Percentiles rank a stretch among this genome's conserved stretches.
Evolutionary conservation across 2,888 invertebrate species (phyloP).

Genomic region (Agelastica alni): DNA sequence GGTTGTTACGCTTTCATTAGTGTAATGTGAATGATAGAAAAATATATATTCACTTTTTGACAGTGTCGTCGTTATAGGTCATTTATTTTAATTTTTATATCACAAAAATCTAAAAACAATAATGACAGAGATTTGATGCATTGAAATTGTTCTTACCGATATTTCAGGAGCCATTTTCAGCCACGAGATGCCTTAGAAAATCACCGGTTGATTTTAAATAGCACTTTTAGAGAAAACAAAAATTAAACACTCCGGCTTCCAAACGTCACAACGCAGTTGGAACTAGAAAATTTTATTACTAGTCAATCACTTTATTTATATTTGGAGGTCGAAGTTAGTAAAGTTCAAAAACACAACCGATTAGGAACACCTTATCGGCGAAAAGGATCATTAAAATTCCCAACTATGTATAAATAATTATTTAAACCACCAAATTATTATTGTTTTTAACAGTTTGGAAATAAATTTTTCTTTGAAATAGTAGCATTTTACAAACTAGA

Average conservation of each 20-base stretch:
- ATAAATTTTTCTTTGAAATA: too few relatives aligned
- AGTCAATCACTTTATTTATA: neutral
- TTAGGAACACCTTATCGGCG: constrained; percentile 8
- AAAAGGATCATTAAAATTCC: too few relatives aligned
- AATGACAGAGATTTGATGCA: neutral
- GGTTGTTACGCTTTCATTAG: too few relatives aligned
- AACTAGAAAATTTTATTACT: constrained; percentile 2
- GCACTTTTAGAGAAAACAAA: neutral
- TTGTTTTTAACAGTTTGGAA: too few relatives aligned
- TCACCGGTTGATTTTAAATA: too few relatives aligned
- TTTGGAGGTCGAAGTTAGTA: neutral
- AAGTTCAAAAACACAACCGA: constrained; percentile 9
- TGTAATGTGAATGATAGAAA: too few relatives aligned
- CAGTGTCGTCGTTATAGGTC: too few relatives aligned
- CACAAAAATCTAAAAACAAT: neutral
- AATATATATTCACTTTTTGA: too few relatives aligned
- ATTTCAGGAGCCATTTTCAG: constrained; percentile 3
- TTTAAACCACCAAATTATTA: too few relatives aligned
- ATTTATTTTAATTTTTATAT: neutral
- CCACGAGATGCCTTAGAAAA: neutral
- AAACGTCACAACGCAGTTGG: neutral
- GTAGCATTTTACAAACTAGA: too few relatives aligned
- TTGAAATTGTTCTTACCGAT: neutral
- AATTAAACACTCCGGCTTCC: neutral
- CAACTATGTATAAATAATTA: too few relatives aligned